Percentiles rank a stretch among this genome's conserved stretches.
These are phyloP conservation scores for Pangasius macronema DNA, from an alignment of 2,797 vertebrate genomes.

Conservation along the genomic window DNA sequence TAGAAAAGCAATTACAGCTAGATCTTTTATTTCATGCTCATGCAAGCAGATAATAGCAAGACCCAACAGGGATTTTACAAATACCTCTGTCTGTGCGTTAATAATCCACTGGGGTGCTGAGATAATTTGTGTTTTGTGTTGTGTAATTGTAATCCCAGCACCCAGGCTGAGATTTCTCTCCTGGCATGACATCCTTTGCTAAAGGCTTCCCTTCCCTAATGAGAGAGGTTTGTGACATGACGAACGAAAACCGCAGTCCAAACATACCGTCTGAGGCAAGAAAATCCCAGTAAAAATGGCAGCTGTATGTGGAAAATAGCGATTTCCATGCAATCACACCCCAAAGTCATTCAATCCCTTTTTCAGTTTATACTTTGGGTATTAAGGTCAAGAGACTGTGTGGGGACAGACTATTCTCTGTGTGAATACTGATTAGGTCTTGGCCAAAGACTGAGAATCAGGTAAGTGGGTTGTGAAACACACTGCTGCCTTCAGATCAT, in stretches of 20 bases:
- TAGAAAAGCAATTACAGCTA: not conserved
- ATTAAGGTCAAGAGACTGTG: constrained; percentile 42
- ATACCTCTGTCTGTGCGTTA: constrained; percentile 4
- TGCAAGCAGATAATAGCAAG: constrained; percentile 2
- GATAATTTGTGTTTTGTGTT: constrained; percentile 22
- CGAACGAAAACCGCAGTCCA: constrained; percentile 41
- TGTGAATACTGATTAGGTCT: constrained; percentile 28
- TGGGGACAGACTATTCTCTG: constrained; percentile 21
- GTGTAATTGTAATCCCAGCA: constrained; percentile 24
- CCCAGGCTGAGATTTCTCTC: not conserved
- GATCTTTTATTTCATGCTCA: constrained; percentile 12
- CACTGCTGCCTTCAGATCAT: constrained; percentile 34
- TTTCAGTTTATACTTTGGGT: constrained; percentile 40
- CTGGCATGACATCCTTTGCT: not conserved
- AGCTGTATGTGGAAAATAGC: constrained; percentile 31
- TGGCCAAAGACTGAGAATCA: constrained; percentile 14
- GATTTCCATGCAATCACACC: constrained; percentile 26
- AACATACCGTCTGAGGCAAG: constrained; percentile 24
- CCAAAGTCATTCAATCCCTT: constrained; percentile 34
- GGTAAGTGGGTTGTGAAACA: constrained; percentile 32
- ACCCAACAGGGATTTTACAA: constrained; percentile 2
- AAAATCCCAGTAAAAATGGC: constrained; percentile 24
- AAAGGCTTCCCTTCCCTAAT: constrained; percentile 36
- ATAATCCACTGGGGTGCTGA: constrained; percentile 17
- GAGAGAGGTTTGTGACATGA: constrained; percentile 18